Base-by-base conservation (phyloP, 2,113 vertebrate species). In the Clinocottus analis region DNA sequence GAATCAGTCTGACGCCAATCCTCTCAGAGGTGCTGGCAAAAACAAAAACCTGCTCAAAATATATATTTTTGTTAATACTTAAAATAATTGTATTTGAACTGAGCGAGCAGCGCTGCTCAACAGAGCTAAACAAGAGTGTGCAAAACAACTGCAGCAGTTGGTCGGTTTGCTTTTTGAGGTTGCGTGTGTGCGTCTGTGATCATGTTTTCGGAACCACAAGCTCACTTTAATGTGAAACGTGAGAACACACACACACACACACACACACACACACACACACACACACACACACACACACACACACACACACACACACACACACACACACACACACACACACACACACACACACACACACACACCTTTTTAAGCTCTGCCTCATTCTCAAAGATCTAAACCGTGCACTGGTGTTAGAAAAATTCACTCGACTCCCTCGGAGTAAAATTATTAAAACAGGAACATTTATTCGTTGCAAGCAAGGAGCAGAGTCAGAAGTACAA, bases 131-230 rank as follows among this genome's bases (percentile, higher is more conserved):
- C 7, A 0, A 17, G n/a, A 14, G 7, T 56, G 35, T 3, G 39
- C 13, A 33, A 47, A 14, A 29, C 19, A 4, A 43, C 6, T 23
- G 31, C 17, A 41, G 43, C 53, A 61, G 3, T 56, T 25, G 21
- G 35, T 16, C 13, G 33, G 29, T 35, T 61, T 45, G 27, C 27
- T 49, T 49, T 43, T 19, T 29, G 55, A 29, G 35, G 3, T 53
- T 39, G 39, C 65, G 8, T 53, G 74, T 49, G 37, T 41, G 68
- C 21, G 11, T 51, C 8, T 41, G 33, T 39, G 33, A 47, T 82
- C 61, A 56, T 9, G 27, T 74, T 62, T 77, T 39, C 60, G 37
- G 43, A 61, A 65, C 33, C 53, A 56, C 8, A 51, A 9, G 19
- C 21, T 10, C 19, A 51, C 21, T n/a, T 49, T 49, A 17, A 49